Conservation (phyloP, 2,888 invertebrate genomes). For the Ferrisia virgata region DNA sequence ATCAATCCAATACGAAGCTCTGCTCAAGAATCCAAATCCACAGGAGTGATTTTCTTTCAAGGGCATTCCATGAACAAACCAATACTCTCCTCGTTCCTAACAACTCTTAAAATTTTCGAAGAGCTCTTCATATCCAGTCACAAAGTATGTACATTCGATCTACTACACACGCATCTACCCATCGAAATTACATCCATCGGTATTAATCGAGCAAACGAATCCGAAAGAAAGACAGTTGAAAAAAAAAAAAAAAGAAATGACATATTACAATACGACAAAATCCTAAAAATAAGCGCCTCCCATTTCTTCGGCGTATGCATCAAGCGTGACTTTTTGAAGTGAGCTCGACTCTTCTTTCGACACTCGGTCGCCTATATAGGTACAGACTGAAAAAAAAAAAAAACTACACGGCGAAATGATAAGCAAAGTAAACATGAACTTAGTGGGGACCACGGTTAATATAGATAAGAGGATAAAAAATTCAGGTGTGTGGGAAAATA, state of each 20-base stretch:
- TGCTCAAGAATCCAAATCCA: background rate
- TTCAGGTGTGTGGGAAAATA: slow-evolving; percentile 29
- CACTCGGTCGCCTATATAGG: background rate
- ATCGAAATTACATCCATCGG: background rate
- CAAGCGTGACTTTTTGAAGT: slow-evolving; percentile 10
- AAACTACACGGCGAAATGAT: slow-evolving; percentile 19
- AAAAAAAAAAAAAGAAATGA: background rate
- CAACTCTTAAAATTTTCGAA: background rate
- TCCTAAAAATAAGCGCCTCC: background rate
- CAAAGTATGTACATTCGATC: background rate
- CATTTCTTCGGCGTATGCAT: background rate
- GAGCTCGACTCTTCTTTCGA: background rate
- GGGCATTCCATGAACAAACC: background rate
- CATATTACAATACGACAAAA: background rate
- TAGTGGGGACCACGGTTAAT: slow-evolving; percentile 13
- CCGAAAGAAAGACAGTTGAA: too few species aligned
- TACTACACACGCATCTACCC: background rate
- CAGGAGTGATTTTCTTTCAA: background rate
- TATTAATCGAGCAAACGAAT: background rate
- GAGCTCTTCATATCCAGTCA: background rate
- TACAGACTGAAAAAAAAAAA: background rate
- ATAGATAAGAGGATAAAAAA: slow-evolving; percentile 28
- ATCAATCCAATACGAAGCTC: background rate
- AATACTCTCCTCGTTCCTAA: background rate
- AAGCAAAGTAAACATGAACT: slow-evolving; percentile 21